phyloP scores from a whole-genome alignment of 2,888 invertebrate species.

The Tenthredo distinguenda region DNA sequence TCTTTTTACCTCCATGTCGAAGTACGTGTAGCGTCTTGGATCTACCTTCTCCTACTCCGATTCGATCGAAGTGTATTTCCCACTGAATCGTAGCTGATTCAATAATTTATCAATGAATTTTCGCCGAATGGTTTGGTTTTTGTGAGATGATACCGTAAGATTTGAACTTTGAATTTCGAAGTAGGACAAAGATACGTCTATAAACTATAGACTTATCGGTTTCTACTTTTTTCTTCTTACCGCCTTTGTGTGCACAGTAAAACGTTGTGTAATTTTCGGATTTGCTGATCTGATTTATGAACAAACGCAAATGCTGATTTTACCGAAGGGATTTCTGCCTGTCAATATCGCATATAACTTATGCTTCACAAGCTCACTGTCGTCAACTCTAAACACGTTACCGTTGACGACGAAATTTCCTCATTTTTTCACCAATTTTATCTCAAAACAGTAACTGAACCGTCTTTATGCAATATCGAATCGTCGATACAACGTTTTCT shows the following conservation, averaged over 20 bases:
- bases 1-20: background rate
- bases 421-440: background rate
- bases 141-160: background rate
- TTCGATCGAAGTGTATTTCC: background rate
- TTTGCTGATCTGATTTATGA: constrained; percentile 40
- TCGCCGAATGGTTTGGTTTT: background rate
- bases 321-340: constrained; percentile 22
- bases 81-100: background rate
- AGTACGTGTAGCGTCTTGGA: background rate
- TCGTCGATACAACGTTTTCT: background rate
- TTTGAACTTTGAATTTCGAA: background rate
- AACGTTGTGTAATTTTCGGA: constrained; percentile 40
- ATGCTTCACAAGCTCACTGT: constrained; percentile 6
- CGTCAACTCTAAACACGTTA: constrained; percentile 10
- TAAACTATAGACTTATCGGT: constrained; percentile 18
- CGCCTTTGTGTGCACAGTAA: background rate
- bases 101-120: background rate
- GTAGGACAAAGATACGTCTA: background rate
- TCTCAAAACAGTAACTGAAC: background rate
- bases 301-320: constrained; percentile 15
- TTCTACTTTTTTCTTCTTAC: background rate
- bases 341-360: constrained; percentile 37
- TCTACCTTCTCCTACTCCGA: background rate
- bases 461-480: background rate
- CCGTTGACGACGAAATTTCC: background rate